Percentiles rank a stretch among this genome's conserved stretches.
phyloP scores from a whole-genome alignment of 1,140 invertebrate species.

The Panulirus ornatus region DNA sequence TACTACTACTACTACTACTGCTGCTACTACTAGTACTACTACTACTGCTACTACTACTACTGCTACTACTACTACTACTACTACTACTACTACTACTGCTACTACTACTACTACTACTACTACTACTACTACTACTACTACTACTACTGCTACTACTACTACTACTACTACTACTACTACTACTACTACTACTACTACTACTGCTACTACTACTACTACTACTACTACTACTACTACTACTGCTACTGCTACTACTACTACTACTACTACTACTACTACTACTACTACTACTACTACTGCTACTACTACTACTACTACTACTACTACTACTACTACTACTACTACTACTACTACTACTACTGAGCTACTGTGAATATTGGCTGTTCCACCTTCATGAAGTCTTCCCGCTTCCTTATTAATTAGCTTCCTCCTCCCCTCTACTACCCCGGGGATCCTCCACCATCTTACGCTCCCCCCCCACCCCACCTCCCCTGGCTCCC shows the following conservation, averaged over 20 bases:
- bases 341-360: too few relatives aligned
- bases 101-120: conserved; percentile 5
- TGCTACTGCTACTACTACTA: background rate
- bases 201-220: background rate
- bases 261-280: conserved; percentile 28
- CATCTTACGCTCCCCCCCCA: background rate
- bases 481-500: background rate
- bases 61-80: conserved; percentile 1
- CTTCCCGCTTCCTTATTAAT: too few relatives aligned
- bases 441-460: too few relatives aligned
- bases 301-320: conserved; percentile 38
- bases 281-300: conserved; percentile 17
- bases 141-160: conserved; percentile 19
- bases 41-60: conserved; percentile 8
- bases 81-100: background rate
- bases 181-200: conserved; percentile 26
- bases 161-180: conserved; percentile 20
- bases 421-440: too few relatives aligned
- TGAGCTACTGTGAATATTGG: too few relatives aligned
- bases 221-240: background rate
- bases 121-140: conserved; percentile 16
- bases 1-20: conserved; percentile 32
- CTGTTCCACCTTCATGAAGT: too few relatives aligned
- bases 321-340: conserved; percentile 10
- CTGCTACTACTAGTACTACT: background rate